Base-by-base conservation (phyloP, 2,888 invertebrate genomes). In the Priapulus caudatus region DNA sequence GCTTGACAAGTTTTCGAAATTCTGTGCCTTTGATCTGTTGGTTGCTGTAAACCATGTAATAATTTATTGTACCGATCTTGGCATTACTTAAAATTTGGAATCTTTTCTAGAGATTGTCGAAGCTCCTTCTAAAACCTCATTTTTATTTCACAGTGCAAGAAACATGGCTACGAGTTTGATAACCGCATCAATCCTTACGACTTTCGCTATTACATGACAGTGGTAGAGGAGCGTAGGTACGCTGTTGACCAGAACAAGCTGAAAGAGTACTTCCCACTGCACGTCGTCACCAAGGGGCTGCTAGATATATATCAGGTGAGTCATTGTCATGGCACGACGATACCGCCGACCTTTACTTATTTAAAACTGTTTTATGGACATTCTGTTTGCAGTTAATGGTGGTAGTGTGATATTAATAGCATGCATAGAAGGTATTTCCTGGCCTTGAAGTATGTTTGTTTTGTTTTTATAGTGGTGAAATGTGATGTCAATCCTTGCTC, bases 261-360 rank as follows among this genome's bases (percentile, higher is more conserved):
- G 19, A 72, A 70, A 56, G 69, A 72, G 54, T 75, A 75, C 60
- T 75, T 76, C 59, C 75, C 75, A 2, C 61, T 75, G 59, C 64
- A 71, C 10, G 64, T 65, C n/a, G 75, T 75, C 19, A 75, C 73
- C 3, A 64, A 66, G 50, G 74, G 75, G 18, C 64, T 75, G 24
- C 61, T 75, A 44, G 64, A 67, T 10, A 75, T 76, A 33, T 76
- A 75, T 58, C 72, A 75, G 66, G 70, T 70, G 52, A 44, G 51
- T 48, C 23, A 21, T 22, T 19, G 43, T 18, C 10, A 18, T 55
- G n/a, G n/a, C n/a, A n/a, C n/a, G n/a, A n/a, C n/a, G n/a, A n/a
- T n/a, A n/a, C n/a, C 19, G 10, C 15, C 16, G 49, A 49, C 5
- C 10, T n/a, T 15, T 16, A 5, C 5, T 46, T n/a, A 20, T 15